Conservation (phyloP, 2,797 vertebrate genomes). For the Geotrypetes seraphini region DNA sequence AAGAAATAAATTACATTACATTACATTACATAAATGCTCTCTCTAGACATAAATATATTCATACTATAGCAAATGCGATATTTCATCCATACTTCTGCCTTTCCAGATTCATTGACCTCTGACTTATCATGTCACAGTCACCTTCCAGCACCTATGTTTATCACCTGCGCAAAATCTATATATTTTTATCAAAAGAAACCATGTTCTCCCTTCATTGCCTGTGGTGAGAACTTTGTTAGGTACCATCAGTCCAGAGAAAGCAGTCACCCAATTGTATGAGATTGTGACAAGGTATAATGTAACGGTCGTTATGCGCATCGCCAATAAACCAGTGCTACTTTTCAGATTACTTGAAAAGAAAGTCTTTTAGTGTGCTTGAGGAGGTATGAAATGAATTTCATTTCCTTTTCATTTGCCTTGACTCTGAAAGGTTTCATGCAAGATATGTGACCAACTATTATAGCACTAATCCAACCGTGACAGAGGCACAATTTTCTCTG, state of each 20-base stretch:
- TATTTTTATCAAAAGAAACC: constrained; percentile 46
- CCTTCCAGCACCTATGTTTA: constrained; percentile 50
- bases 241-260: constrained; percentile 55
- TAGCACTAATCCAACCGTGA: constrained; percentile 98
- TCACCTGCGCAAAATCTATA: constrained; percentile 36
- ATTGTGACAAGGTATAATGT: constrained; percentile 70
- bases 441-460: constrained; percentile 97
- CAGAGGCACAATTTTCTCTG: constrained; percentile 96
- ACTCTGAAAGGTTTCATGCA: constrained; percentile 85
- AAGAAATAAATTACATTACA: no score
- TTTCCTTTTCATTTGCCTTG: constrained; percentile 89
- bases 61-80: constrained; percentile 26
- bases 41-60: no score
- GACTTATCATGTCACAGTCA: constrained; percentile 49
- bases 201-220: constrained; percentile 33
- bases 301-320: constrained; percentile 69
- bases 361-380: constrained; percentile 84
- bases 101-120: constrained; percentile 49
- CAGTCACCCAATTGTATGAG: constrained; percentile 65
- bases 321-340: constrained; percentile 70
- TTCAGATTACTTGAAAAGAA: constrained; percentile 69
- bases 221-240: constrained; percentile 39
- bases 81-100: constrained; percentile 25
- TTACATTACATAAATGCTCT: no score
- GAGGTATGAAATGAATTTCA: constrained; percentile 98